Conservation (phyloP, 2,113 vertebrate genomes). For the Gopherus evgoodei region DNA sequence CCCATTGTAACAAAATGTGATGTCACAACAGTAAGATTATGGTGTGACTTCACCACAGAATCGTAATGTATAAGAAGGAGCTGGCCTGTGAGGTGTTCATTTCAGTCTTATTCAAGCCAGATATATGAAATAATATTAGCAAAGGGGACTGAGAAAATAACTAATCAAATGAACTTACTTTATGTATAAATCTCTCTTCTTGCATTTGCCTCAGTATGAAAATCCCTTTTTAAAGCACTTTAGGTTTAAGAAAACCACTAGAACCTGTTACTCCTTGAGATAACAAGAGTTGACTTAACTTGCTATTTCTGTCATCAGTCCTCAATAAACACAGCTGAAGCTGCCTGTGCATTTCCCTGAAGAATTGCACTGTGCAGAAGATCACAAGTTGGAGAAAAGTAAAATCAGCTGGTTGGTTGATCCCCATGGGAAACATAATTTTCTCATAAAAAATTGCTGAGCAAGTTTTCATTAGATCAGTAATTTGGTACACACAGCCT, state of each 20-base stretch:
- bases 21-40: neutral
- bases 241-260: neutral
- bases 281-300: neutral
- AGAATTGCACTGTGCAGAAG: constrained; percentile 35
- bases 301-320: constrained; percentile 8
- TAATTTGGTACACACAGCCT: constrained; percentile 60
- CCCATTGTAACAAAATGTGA: neutral
- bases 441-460: constrained; percentile 62
- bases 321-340: constrained; percentile 19
- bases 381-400: constrained; percentile 32
- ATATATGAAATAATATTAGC: neutral
- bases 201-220: neutral
- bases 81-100: neutral
- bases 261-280: neutral
- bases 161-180: neutral
- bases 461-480: constrained; percentile 60
- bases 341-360: neutral
- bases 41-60: neutral
- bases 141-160: neutral
- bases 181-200: neutral
- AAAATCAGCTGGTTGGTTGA: constrained; percentile 23
- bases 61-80: neutral
- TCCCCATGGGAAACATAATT: constrained; percentile 20
- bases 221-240: neutral
- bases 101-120: neutral